Base-by-base conservation (phyloP, 1,140 invertebrate genomes). In the Triops cancriformis region DNA sequence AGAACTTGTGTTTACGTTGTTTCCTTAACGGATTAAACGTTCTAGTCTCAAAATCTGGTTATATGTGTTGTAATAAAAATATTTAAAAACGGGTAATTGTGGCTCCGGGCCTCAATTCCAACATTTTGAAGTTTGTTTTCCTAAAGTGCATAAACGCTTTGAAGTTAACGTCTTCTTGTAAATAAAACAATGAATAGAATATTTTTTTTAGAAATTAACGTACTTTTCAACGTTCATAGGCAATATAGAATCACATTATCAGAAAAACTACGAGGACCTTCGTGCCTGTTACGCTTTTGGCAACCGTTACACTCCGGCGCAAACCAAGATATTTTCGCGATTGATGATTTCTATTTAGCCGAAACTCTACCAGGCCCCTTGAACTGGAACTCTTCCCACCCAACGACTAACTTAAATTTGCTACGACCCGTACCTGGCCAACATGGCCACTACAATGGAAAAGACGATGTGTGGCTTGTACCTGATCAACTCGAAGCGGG, bases 311-410 rank as follows among this genome's bases (percentile, higher is more conserved):
- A 86, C 78, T 85, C 86, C 10, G 86, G 85, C 12, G 78, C 79
- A 37, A 83, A 82, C 14, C 81, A 81, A 64, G 86, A 87, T 81
- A 84, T 87, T 7, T 87, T 86, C 86, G 86, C 86, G 3, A 45
- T 87, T 3, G 86, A 87, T 80, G 85, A 86, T 75, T 80, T 87
- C 18, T 84, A 82, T 4, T 64, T 83, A n/a, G 81, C 81, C 3
- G 82, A 80, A 18, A 27, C 42, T 51, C 27, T 73, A 23, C 42
- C 77, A 0, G 26, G 74, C n/a, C 43, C 26, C 11, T 41, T 78
- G 27, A n/a, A 28, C 23, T 42, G 72, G 28, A 78, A 78, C 42
- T 64, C 51, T 6, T n/a, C 51, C 23, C 51, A 64, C 14, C 51
- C 51, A 23, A 64, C 51, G 18, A 18, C 51, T 6, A 64, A 64